Conservation (phyloP, 2,797 vertebrate species). For the Oryzias sinensis region DNA sequence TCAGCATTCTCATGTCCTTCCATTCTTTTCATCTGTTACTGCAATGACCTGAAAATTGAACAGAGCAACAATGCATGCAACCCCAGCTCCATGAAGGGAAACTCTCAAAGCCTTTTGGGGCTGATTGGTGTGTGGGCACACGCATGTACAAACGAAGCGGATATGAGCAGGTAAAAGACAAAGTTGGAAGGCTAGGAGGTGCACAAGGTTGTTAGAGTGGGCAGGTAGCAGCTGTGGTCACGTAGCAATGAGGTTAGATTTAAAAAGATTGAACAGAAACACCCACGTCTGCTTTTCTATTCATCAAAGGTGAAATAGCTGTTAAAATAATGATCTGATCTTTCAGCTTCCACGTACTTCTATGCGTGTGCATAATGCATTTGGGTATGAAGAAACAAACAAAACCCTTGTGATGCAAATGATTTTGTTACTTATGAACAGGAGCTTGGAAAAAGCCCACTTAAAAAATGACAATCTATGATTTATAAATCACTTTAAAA, state of each 20-base stretch:
- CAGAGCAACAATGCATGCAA: slow-evolving; percentile 48
- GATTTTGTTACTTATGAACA: slow-evolving; percentile 15
- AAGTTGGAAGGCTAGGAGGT: slow-evolving; percentile 3
- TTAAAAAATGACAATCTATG: slow-evolving; percentile 4
- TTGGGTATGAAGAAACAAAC: slow-evolving; percentile 11
- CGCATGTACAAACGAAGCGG: slow-evolving; percentile 1
- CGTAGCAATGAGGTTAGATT: slow-evolving; percentile 58
- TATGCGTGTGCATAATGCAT: slow-evolving; percentile 7
- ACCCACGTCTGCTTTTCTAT: slow-evolving; percentile 43
- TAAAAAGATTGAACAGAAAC: slow-evolving; percentile 51
- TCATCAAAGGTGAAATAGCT: slow-evolving; percentile 40
- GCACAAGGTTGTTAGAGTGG: slow-evolving; percentile 20
- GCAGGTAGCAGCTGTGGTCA: slow-evolving; percentile 23
- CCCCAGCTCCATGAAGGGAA: slow-evolving; percentile 59
- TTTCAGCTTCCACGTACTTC: neutral
- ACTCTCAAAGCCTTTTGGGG: slow-evolving; percentile 37
- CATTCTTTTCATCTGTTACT: slow-evolving; percentile 25
- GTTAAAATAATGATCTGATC: slow-evolving; percentile 48
- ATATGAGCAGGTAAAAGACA: slow-evolving; percentile 7
- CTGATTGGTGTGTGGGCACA: slow-evolving; percentile 18
- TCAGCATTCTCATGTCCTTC: slow-evolving; percentile 18
- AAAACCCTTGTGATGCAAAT: slow-evolving; percentile 29
- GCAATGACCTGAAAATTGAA: slow-evolving; percentile 62
- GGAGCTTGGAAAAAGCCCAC: slow-evolving; percentile 1
- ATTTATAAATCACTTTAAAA: slow-evolving; percentile 25